Base-by-base conservation (phyloP, 2,797 vertebrate genomes). In the Lepilemur ruficaudatus region DNA sequence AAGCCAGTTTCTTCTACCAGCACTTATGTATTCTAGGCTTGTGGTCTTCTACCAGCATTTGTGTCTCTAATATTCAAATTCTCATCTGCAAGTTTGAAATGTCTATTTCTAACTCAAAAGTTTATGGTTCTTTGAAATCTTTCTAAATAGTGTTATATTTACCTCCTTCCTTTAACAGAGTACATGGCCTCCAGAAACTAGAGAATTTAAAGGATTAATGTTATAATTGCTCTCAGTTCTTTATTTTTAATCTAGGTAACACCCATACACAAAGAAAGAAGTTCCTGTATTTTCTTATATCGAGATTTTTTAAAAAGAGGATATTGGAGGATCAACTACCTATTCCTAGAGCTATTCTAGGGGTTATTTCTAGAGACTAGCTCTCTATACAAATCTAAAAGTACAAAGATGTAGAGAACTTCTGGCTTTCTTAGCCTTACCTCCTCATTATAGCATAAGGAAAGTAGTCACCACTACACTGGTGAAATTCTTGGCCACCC, bases 41-140 rank as follows among this genome's bases (percentile, higher is more conserved):
- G 18, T 80, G 41, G 4, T 85, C 18, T 69, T 93, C 55, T 86
- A 38, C 38, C 15, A 72, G 1, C 12, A 75, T 46, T 72, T 70
- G 32, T 22, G 5, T 57, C 46, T 92, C 38, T 75, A 38, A 65
- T 38, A 86, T 4, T 82, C 22, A 63, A 22, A 50, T 86, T 82
- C 20, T 76, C 30, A 85, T 75, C 22, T 43, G 13, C 18, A 96
- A 96, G 4, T 83, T 83, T 89, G 23, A 59, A 90, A 96, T 93
- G 1, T 50, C 12, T 2, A 7, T 85, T 95, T 89, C 38, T 70
- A 90, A 89, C 18, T 91, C 61, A 35, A 63, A 76, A 94, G 25
- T 9, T 32, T 46, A 5, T 72, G 9, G 57, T n/a, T 72, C 23
- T 46, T 87, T 59, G 46, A 93, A 73, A n/a, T 65, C 1, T 87